Conservation (phyloP, 2,888 invertebrate genomes). For the Lasioglossum pauxillum region DNA sequence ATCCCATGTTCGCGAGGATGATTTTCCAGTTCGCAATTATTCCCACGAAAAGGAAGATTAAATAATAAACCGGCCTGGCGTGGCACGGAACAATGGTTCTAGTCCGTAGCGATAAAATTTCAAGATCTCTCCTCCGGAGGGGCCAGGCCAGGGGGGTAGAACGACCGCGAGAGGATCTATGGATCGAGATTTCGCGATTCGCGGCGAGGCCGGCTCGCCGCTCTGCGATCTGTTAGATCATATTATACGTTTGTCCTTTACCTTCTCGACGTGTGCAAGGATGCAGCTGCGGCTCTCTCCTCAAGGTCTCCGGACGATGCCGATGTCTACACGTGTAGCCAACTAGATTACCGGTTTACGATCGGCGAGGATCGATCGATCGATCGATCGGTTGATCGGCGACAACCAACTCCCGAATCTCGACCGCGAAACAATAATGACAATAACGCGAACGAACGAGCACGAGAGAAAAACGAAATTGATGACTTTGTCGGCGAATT, state of each 20-base stretch:
- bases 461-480: not conserved
- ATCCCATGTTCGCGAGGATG: not conserved
- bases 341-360: constrained; percentile 53
- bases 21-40: constrained; percentile 40
- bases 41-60: constrained; percentile 47
- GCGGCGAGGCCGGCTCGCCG: constrained; percentile 56
- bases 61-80: constrained; percentile 42
- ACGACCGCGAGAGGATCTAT: constrained; percentile 63
- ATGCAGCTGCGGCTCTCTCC: constrained; percentile 74
- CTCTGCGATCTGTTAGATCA: constrained; percentile 67
- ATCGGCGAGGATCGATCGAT: constrained; percentile 11
- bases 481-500: not conserved
- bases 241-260: constrained; percentile 77
- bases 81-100: constrained; percentile 46
- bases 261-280: constrained; percentile 72
- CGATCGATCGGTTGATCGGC: not conserved
- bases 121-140: constrained; percentile 34
- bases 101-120: constrained; percentile 50
- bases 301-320: constrained; percentile 62
- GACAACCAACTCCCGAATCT: not conserved
- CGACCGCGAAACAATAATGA: not conserved
- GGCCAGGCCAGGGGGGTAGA: constrained; percentile 22
- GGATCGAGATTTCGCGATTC: constrained; percentile 77
- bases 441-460: not conserved
- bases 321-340: constrained; percentile 49